Base-by-base conservation (phyloP, 2,797 vertebrate genomes). In the Sebastes jordani region DNA sequence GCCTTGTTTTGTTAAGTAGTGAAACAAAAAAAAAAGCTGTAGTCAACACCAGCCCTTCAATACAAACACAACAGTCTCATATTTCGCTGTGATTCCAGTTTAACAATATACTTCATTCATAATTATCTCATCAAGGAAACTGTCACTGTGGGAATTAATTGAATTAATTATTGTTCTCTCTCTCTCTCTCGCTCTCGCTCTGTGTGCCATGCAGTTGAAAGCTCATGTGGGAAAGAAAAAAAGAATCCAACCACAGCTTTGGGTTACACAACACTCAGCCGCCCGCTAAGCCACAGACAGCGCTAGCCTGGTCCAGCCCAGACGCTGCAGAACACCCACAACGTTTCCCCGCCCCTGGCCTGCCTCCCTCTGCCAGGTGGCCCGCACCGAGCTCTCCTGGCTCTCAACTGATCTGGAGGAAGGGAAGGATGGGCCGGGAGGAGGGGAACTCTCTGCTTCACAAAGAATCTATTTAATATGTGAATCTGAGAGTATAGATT, bases 271-370 rank as follows among this genome's bases (percentile, higher is more conserved):
- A 92, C 88, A 90, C 82, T 68, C 76, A 85, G 63, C 56, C 81
- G 32, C 87, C 56, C 58, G 61, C 74, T 64, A 77, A 73, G 73
- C 77, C 86, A 81, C 82, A 88, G 74, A 85, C 82, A 81, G 76
- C 16, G 34, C 77, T 75, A 60, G 81, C 80, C 85, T 80, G 80
- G 78, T 86, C 81, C 86, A 76, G 80, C 74, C 76, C 89, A 85
- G 86, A 83, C 75, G 9, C 60, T 68, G 65, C 87, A 86, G 89
- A 93, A 91, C 90, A 91, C 90, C 91, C 94, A 93, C 86, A 81
- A 62, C 1, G 91, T 76, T 25, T 58, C 80, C 69, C 86, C 66
- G 5, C 81, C 90, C 71, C 66, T 1, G 55, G 22, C 74, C 68
- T 66, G 62, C 80, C 75, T 32, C 16, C 58, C 71, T 66, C 80